Base-by-base conservation (phyloP, 2,888 invertebrate genomes). In the Thymelicus sylvestris region DNA sequence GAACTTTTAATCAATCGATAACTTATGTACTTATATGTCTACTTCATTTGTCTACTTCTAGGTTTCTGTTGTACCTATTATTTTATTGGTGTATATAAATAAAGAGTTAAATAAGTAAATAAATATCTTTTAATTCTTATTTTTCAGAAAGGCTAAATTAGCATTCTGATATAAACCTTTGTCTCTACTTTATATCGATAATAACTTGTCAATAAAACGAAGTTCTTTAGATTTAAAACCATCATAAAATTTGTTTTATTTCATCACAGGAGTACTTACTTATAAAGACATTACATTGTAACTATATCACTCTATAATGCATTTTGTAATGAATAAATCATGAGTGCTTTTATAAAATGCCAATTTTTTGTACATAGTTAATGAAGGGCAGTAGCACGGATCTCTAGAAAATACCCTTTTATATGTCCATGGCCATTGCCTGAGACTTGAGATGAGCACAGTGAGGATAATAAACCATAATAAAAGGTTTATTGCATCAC, bases 201-300 rank as follows among this genome's bases (percentile, higher is more conserved):
- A 39, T 65, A 65, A 55, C 41, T 55, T 7, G 31, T 10, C 38
- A 39, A 65, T 55, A 55, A 55, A 44, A 66, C 39, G 12, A 12
- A 57, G 66, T n/a, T 7, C 24, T 57, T 66, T 47, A 57, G 57
- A 66, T 66, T 66, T 66, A 57, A 57, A 44, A 24, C 57, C 50
- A 13, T 47, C 55, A 57, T 66, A 66, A 66, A 66, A 10, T 66
- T 57, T 57, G 13, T 64, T 64, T 24, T 57, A 66, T 57, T 13
- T 38, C 39, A 15, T 44, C 57, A n/a, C 7, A 50, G 39, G n/a
- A 31, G 8, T 8, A 7, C 7, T 57, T 38, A 57, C 57, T 50
- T 64, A 39, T 50, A 50, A 64, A 64, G 38, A 7, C 38, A 48
- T 50, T 50, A 64, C 64, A 50, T 50, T 64, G 64, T 64, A 63